Base-by-base conservation (phyloP, 1,140 invertebrate genomes). In the Reticulitermes speratus region DNA sequence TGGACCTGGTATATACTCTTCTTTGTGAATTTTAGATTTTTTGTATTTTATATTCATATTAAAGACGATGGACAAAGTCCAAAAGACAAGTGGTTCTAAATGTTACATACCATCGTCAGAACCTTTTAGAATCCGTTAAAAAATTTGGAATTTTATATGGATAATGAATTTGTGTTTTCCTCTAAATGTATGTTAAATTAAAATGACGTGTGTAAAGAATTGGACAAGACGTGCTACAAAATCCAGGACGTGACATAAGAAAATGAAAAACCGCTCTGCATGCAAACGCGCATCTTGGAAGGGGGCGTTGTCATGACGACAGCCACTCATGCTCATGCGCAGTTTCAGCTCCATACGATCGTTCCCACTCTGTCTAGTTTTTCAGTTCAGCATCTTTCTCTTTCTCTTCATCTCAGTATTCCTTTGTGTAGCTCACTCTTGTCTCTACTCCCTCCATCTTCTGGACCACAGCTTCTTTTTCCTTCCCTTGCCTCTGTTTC, bases 241-340 rank as follows among this genome's bases (percentile, higher is more conserved):
- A 75, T 75, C 65, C n/a, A 75, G 65, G 25, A 75, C 65, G 65
- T 75, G 65, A 75, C 65, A 30, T 75, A 75, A 75, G 65, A 75
- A 75, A 75, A 30, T 25, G 65, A 75, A 75, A 75, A 75, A 75
- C 65, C 21, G 8, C n/a, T 75, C 8, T 3, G 65, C 65, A n/a
- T 75, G 65, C n/a, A 12, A 75, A 25, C 65, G 65, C 65, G 65
- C 65, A 75, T 75, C 65, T 75, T 30, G 65, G 65, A 75, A 30
- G 25, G 25, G 25, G 65, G 65, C 65, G 65, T 75, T 75, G 65
- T 6, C n/a, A 75, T 75, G 65, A 30, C 65, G 12, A 75, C 65
- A 14, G 25, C 25, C 25, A 55, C 19, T 55, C 52, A 75, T n/a
- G 65, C 19, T 55, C 52, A 75, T n/a, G 65, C 65, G 65, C 65